Conservation (phyloP, 2,888 invertebrate species). For the Agriopis marginaria region DNA sequence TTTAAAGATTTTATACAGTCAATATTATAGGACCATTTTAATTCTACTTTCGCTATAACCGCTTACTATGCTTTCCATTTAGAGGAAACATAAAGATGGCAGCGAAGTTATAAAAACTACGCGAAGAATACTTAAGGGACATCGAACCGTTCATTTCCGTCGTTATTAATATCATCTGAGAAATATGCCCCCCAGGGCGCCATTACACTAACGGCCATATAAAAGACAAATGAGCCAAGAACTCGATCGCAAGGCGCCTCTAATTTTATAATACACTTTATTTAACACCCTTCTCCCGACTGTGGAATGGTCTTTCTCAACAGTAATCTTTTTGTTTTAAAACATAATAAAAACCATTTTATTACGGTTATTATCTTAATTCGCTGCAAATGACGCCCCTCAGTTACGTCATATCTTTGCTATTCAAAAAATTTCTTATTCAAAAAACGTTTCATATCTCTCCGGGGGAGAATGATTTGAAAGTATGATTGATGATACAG, state of each 20-base stretch:
- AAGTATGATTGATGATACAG: constrained; percentile 72
- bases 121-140: constrained; percentile 52
- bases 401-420: constrained; percentile 54
- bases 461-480: constrained; percentile 61
- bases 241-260: constrained; percentile 59
- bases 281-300: constrained; percentile 47
- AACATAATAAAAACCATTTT: constrained; percentile 56
- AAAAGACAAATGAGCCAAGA: constrained; percentile 71
- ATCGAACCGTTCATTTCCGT: constrained; percentile 62
- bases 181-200: constrained; percentile 63
- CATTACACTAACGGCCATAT: constrained; percentile 69
- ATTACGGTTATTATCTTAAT: constrained; percentile 52
- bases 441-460: constrained; percentile 63
- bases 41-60: neutral
- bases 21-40: neutral
- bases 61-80: neutral
- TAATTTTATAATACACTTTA: constrained; percentile 61
- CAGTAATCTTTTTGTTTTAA: constrained; percentile 51
- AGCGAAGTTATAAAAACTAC: constrained; percentile 47
- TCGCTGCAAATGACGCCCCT: constrained; percentile 49
- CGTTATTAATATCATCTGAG: constrained; percentile 67
- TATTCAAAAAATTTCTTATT: constrained; percentile 60
- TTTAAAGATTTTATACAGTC: neutral
- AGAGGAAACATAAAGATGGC: constrained; percentile 13
- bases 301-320: constrained; percentile 19